Base-by-base conservation (phyloP, 2,113 vertebrate genomes). In the Sterrhoptilus dennistouni region DNA sequence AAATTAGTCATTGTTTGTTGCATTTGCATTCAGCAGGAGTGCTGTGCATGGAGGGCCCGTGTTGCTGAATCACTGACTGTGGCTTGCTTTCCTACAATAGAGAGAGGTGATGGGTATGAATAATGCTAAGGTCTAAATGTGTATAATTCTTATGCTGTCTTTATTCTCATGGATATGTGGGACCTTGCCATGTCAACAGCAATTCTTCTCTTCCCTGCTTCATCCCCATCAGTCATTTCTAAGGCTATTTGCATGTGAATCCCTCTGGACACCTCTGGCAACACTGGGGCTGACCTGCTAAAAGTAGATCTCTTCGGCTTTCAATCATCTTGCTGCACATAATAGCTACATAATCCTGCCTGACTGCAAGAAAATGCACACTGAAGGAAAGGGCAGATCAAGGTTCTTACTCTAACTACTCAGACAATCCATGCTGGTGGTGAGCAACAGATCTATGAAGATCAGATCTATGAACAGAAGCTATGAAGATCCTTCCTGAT, bases 161-260 rank as follows among this genome's bases (percentile, higher is more conserved):
- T 91, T 82, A 61, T 93, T 97, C 69, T 95, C 64, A 64, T 47
- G 94, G 90, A 92, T 93, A 83, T 94, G 89, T 89, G 91, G 89
- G 97, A 95, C 95, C 66, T 95, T 97, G 91, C 96, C 65, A 21
- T 96, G 97, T 97, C 93, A 95, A 94, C 95, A 97, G 95, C 94
- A 95, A 96, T 97, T 97, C 97, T 13, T 18, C 35, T 63, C 66
- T 35, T 24, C 38, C 49, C 18, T 44, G 24, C 18, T 97, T 89
- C 79, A 57, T 75, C 75, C 71, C 57, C 71, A 60, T 38, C 69
- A 89, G 83, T 96, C 66, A 53, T 83, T 96, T 90, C 95, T 89
- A 77, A 92, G 91, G 79, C 83, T 88, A 97, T 98, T 98, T 98
- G 97, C 98, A 98, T 98, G 88, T 97, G 97, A 98, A 98, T 98